phyloP scores from a whole-genome alignment of 2,888 invertebrate genomes.

The Lingula anatina region DNA sequence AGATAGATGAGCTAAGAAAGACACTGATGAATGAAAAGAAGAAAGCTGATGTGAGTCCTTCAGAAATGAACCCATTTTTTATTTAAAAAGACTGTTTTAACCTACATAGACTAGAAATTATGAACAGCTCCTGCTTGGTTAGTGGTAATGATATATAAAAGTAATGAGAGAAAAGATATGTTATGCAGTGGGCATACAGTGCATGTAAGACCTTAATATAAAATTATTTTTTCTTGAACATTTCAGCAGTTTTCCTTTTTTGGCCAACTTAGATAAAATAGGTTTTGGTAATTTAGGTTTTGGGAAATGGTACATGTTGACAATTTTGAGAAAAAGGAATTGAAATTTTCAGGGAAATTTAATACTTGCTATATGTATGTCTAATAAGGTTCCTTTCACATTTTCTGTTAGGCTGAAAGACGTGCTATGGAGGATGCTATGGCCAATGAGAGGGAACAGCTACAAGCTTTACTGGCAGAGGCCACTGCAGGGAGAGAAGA shows the following conservation, averaged over 20 bases:
- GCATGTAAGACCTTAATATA: too few relatives aligned
- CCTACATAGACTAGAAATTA: too few relatives aligned
- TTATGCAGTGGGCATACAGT: too few relatives aligned
- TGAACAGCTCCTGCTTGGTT: too few relatives aligned
- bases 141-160: too few relatives aligned
- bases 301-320: too few relatives aligned
- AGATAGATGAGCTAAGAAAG: conserved; percentile 24
- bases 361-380: background rate
- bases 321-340: background rate
- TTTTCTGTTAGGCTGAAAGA: conserved; percentile 22
- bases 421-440: conserved; percentile 29
- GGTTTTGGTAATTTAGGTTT: too few relatives aligned
- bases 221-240: too few relatives aligned
- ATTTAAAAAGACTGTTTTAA: too few relatives aligned
- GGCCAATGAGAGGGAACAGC: conserved; percentile 28
- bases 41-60: conserved; percentile 26
- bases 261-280: too few relatives aligned
- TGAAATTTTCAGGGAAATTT: background rate
- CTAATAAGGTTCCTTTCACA: background rate
- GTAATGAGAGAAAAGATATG: too few relatives aligned
- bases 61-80: background rate
- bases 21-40: conserved; percentile 29
- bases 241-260: too few relatives aligned
- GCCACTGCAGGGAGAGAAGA: conserved; percentile 20
- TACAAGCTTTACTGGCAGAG: conserved; percentile 18